Evolutionary conservation across 2,113 vertebrate genomes (phyloP), one percentile per base, ranked within the genome.

Genomic region (Lota lota): DNA sequence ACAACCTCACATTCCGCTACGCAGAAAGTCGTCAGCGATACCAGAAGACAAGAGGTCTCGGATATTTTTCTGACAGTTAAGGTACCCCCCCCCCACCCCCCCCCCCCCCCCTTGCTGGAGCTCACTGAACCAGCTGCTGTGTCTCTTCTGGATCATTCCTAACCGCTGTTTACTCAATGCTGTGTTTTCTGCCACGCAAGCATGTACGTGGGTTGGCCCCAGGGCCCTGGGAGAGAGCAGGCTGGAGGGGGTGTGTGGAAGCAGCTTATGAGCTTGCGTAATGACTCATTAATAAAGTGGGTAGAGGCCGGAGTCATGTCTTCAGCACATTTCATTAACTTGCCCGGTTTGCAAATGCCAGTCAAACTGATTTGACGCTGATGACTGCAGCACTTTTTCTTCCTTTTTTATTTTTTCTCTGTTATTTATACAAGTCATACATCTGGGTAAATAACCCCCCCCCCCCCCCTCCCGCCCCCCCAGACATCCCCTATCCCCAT

Each of bases 281-380:
- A 84, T 72, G 73, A 73, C 70, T 89, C 70, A 79, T 90, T 85
- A 86, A 87, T 85, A 85, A 85, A 79, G 80, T 78, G 82, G 72
- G 78, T 50, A 1, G 62, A 60, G 75, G 56, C 78, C 74, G 50
- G 63, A 82, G 76, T 76, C 76, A 74, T 80, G 68, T 81, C 81
- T 78, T 83, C 79, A 86, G 82, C 83, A 82, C 77, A 86, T 88
- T 89, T 85, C 79, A 81, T 81, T 79, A 81, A 82, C 71, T 84
- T 22, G 10, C 8, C 58, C 20, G 22, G 70, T 79, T 72, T 74
- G 79, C 65, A 78, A 80, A 84, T 33, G 76, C 63, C 79, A 84
- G 53, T 84, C 66, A 82, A 70, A 73, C 22, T 72, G 79, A 86
- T 65, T 66, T 75, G 18, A 57, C 15, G 4, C 7, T 54, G 83